Conservation (phyloP, 2,113 vertebrate species). For the Microtus oregoni region DNA sequence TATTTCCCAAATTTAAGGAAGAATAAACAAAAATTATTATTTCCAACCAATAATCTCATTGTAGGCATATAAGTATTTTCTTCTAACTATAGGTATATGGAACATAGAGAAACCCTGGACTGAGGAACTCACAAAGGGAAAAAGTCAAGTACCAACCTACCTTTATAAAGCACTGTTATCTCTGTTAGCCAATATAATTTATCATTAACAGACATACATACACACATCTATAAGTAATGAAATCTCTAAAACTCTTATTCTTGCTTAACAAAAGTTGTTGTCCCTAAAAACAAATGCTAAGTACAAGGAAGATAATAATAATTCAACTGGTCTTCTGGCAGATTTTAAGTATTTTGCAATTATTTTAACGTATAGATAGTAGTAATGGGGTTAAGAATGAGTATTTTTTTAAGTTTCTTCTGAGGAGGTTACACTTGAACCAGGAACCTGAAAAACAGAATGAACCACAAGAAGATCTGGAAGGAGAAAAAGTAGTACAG, state of each 20-base stretch:
- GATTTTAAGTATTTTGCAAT: slow-evolving; percentile 46
- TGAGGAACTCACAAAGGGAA: slow-evolving; percentile 30
- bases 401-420: slow-evolving; percentile 39
- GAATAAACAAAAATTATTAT: slow-evolving; percentile 49
- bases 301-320: not conserved
- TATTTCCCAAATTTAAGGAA: slow-evolving; percentile 60
- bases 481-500: not conserved
- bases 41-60: slow-evolving; percentile 58
- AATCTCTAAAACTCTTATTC: not conserved
- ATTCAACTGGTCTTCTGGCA: not conserved
- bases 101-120: slow-evolving; percentile 41
- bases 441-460: not conserved
- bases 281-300: not conserved
- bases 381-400: not conserved
- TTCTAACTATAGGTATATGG: not conserved
- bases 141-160: not conserved
- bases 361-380: slow-evolving; percentile 13
- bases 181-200: slow-evolving; percentile 17
- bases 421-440: not conserved
- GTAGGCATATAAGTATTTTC: slow-evolving; percentile 12
- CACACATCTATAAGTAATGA: not conserved
- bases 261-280: not conserved
- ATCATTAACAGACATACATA: not conserved
- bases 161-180: not conserved
- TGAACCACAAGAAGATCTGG: not conserved